phyloP scores from a whole-genome alignment of 2,888 invertebrate species.

The Trichogramma dendrolimi region DNA sequence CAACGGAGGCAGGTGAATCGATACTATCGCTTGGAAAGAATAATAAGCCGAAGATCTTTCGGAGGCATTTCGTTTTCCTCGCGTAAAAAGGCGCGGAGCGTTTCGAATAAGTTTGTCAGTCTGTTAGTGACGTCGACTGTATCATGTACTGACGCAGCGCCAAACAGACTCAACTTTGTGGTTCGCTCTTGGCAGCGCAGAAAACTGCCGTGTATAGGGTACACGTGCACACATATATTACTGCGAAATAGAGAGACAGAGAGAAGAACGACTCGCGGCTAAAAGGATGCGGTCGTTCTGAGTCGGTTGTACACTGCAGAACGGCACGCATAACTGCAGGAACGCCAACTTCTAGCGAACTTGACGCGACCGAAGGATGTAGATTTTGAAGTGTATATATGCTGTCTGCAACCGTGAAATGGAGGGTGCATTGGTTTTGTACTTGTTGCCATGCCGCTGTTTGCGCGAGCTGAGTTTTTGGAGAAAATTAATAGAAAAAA shows the following conservation, averaged over 20 bases:
- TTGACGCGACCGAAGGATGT: slow-evolving; percentile 8
- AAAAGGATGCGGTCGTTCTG: too few relatives aligned
- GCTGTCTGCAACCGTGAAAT: not conserved
- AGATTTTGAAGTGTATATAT: slow-evolving; percentile 14
- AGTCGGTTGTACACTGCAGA: too few relatives aligned
- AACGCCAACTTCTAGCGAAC: slow-evolving; percentile 8
- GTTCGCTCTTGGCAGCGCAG: too few relatives aligned
- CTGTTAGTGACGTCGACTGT: too few relatives aligned
- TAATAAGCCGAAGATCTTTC: not conserved
- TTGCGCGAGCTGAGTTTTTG: slow-evolving; percentile 12
- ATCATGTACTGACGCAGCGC: too few relatives aligned
- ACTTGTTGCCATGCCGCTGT: slow-evolving; percentile 12
- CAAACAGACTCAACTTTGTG: too few relatives aligned
- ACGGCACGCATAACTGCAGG: not conserved
- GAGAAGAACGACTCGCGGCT: too few relatives aligned
- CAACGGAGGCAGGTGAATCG: slow-evolving; percentile 8
- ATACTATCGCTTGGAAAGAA: slow-evolving; percentile 4
- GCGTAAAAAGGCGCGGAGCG: not conserved
- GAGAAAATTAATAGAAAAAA: not conserved
- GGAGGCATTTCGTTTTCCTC: not conserved
- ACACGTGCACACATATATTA: too few relatives aligned
- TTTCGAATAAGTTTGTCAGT: too few relatives aligned
- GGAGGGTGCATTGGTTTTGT: slow-evolving; percentile 1
- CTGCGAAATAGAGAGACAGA: too few relatives aligned
- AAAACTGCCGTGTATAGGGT: too few relatives aligned